Evolutionary conservation across 1,140 invertebrate species (phyloP).

Genomic region (Drosophila gunungcola): DNA sequence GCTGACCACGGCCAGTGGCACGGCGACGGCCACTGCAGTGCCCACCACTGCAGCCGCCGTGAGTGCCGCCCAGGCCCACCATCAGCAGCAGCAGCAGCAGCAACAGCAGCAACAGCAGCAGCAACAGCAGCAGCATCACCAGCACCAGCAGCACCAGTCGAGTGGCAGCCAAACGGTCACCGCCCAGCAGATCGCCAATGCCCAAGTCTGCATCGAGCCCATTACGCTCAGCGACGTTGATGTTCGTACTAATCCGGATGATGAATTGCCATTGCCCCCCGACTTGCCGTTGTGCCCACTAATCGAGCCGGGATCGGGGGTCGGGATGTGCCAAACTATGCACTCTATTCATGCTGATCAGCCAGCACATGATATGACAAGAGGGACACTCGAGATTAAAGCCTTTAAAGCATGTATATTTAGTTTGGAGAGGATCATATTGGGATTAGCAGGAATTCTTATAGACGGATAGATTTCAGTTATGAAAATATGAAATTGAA

Average conservation of each 20-base stretch:
- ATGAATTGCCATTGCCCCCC: neutral
- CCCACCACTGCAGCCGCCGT: conserved; percentile 81
- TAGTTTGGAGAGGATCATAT: no score
- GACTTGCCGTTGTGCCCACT: conserved; percentile 42
- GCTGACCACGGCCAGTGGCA: conserved; percentile 69
- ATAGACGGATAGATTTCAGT: no score
- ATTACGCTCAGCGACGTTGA: conserved; percentile 88
- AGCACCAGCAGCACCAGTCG: conserved; percentile 50
- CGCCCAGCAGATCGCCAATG: conserved; percentile 86
- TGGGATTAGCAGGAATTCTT: no score
- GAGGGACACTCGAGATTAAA: no score
- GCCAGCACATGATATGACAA: no score
- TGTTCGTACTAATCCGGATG: conserved; percentile 86
- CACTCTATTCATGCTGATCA: neutral
- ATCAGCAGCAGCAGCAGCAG: neutral
- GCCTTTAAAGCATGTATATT: no score
- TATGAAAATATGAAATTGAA: no score
- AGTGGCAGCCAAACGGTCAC: conserved; percentile 75
- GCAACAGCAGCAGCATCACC: conserved; percentile 11
- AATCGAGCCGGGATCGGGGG: conserved; percentile 22
- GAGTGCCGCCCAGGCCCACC: conserved; percentile 76
- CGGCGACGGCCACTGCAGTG: conserved; percentile 78
- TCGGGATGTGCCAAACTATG: conserved; percentile 1
- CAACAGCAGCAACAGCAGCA: neutral
- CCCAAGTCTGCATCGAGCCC: conserved; percentile 91